Evolutionary conservation across 2,888 invertebrate species (phyloP).

Genomic region (Dicroscelio sp.): DNA sequence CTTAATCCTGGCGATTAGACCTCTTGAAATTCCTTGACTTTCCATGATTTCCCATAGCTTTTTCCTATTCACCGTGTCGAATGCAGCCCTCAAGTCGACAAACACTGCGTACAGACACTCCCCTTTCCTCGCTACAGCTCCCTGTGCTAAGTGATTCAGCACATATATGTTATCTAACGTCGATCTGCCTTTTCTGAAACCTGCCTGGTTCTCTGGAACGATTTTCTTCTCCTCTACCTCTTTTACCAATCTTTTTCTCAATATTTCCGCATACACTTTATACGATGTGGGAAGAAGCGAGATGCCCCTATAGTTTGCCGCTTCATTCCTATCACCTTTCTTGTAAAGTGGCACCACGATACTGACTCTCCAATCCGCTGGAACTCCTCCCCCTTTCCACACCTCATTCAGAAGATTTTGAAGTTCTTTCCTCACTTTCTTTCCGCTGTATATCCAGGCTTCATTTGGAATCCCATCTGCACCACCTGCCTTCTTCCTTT

Average conservation of each 20-base stretch:
- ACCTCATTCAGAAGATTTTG: background rate
- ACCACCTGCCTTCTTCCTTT: background rate
- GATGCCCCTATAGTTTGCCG: constrained; percentile 76
- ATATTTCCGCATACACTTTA: constrained; percentile 71
- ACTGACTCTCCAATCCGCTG: background rate
- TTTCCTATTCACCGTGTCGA: background rate
- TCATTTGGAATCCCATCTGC: background rate
- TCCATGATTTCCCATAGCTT: background rate
- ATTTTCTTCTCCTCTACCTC: constrained; percentile 47
- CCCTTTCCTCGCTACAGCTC: background rate
- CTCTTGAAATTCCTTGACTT: too few species aligned
- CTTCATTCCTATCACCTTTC: background rate
- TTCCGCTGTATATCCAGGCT: constrained; percentile 58
- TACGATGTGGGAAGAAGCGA: constrained; percentile 63
- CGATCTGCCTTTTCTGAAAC: background rate
- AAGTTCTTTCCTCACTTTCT: background rate
- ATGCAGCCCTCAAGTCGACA: background rate
- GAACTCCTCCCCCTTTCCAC: background rate
- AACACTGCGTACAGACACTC: background rate
- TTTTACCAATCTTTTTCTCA: constrained; percentile 53
- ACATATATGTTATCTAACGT: background rate
- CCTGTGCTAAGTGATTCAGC: background rate
- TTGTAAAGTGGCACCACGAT: background rate
- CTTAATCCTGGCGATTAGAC: background rate
- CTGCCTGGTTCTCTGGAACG: background rate